Percentiles rank a stretch among this genome's conserved stretches.
Evolutionary conservation across 1,140 invertebrate genomes (phyloP).

Genomic region (Phymorhynchus buccinoides): DNA sequence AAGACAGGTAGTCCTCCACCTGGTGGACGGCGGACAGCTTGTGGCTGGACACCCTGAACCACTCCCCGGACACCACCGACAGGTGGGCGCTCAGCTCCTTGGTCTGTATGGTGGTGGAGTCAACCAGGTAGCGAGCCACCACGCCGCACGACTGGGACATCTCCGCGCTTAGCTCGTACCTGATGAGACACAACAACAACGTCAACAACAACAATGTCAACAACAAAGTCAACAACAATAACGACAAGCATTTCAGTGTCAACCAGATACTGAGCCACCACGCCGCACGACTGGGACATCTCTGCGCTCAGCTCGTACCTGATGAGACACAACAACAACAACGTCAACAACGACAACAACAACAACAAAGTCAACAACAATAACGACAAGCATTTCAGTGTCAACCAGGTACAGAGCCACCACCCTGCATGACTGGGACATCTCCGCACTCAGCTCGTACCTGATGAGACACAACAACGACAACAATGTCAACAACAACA

Average conservation of each 20-base stretch:
- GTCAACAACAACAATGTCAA: not conserved
- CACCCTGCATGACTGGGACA: too few species aligned
- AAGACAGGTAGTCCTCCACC: slow-evolving; percentile 90
- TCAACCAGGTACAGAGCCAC: too few species aligned
- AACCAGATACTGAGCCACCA: not conserved
- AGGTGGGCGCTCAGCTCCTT: slow-evolving; percentile 65
- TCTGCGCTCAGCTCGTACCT: not conserved
- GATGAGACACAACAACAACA: not conserved
- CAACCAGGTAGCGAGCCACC: slow-evolving; percentile 62
- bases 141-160: slow-evolving; percentile 62
- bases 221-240: too few species aligned
- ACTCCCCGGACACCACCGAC: slow-evolving; percentile 85
- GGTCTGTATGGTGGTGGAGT: slow-evolving; percentile 65
- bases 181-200: slow-evolving; percentile 41
- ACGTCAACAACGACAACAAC: not conserved
- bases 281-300: not conserved
- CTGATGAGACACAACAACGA: not conserved
- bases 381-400: too few species aligned
- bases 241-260: too few species aligned
- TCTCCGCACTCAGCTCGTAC: not conserved
- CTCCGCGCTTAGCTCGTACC: slow-evolving; percentile 64
- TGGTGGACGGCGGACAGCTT: slow-evolving; percentile 82
- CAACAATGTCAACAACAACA: too few species aligned
- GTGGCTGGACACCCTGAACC: slow-evolving; percentile 88
- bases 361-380: too few species aligned